These are phyloP conservation scores for Drosophila cognata DNA, from an alignment of 2,888 invertebrate genomes.

Conservation along the genomic window DNA sequence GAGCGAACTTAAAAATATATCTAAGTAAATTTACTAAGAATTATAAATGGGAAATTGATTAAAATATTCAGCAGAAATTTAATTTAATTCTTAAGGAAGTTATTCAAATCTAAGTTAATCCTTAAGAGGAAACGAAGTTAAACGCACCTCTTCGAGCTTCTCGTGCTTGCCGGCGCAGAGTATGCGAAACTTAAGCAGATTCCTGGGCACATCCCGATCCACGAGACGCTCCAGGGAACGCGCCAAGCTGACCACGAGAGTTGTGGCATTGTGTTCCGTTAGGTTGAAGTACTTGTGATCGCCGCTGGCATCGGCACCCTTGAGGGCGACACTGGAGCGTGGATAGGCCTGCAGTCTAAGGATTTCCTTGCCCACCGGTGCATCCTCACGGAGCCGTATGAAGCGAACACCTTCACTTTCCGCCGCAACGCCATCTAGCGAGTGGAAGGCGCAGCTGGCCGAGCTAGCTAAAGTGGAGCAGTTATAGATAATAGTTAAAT, in stretches of 20 bases:
- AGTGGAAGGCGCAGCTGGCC: constrained; percentile 93
- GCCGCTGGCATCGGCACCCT: constrained; percentile 80
- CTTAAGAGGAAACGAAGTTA: not conserved
- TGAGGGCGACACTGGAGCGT: constrained; percentile 85
- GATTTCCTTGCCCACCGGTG: constrained; percentile 91
- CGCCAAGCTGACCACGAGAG: constrained; percentile 91
- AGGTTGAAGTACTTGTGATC: constrained; percentile 84
- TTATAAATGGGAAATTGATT: not conserved
- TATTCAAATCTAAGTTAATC: not conserved
- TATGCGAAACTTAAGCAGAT: constrained; percentile 92
- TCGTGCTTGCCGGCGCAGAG: constrained; percentile 86
- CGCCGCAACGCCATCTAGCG: constrained; percentile 85
- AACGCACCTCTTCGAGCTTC: constrained; percentile 82
- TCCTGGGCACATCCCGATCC: constrained; percentile 92
- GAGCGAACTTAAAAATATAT: not conserved
- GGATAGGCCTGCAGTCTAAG: constrained; percentile 93
- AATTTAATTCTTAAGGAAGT: not conserved
- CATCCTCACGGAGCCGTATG: constrained; percentile 93
- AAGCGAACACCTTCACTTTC: constrained; percentile 91
- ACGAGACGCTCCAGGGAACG: constrained; percentile 92
- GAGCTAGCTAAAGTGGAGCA: constrained; percentile 81
- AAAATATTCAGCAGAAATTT: not conserved
- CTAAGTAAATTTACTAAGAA: not conserved
- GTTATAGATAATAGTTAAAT: constrained; percentile 9
- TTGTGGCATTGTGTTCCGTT: constrained; percentile 90